A percentile compares a stretch with the other conserved stretches of the same genome.
Evolutionary conservation across 2,888 invertebrate species (phyloP).

Genomic region (Epirrhoe tristata): DNA sequence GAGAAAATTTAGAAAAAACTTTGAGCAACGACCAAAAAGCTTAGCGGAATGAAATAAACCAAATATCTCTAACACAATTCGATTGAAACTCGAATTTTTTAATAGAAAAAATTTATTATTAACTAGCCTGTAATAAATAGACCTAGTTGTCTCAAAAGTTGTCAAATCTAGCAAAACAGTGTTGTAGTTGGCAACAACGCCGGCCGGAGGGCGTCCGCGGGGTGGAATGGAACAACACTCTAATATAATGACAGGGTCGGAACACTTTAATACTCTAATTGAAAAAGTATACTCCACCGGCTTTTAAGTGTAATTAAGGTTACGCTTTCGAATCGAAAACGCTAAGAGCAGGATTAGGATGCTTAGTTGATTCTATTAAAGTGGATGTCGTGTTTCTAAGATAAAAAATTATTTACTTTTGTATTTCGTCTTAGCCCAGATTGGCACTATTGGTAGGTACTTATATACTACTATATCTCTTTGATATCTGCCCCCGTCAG

Average conservation of each 20-base stretch:
- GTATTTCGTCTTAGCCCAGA: neutral
- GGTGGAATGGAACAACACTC: conserved; percentile 83
- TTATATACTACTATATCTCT: no score
- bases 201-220: conserved; percentile 63
- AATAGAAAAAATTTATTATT: no score
- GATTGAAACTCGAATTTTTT: no score
- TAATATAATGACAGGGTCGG: conserved; percentile 85
- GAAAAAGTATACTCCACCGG: conserved; percentile 82
- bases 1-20: no score
- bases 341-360: conserved; percentile 40
- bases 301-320: conserved; percentile 78
- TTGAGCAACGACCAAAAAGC: no score
- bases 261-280: conserved; percentile 85
- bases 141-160: neutral
- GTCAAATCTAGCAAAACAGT: conserved; percentile 24
- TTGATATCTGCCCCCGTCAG: no score
- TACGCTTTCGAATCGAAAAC: conserved; percentile 63
- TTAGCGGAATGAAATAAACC: no score
- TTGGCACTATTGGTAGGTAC: neutral
- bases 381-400: conserved; percentile 20
- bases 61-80: no score
- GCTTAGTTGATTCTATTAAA: conserved; percentile 32
- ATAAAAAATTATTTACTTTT: neutral
- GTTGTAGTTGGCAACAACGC: conserved; percentile 42
- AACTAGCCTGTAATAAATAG: no score